Base-by-base conservation (phyloP, 2,797 vertebrate species). In the Austrolebias charrua region DNA sequence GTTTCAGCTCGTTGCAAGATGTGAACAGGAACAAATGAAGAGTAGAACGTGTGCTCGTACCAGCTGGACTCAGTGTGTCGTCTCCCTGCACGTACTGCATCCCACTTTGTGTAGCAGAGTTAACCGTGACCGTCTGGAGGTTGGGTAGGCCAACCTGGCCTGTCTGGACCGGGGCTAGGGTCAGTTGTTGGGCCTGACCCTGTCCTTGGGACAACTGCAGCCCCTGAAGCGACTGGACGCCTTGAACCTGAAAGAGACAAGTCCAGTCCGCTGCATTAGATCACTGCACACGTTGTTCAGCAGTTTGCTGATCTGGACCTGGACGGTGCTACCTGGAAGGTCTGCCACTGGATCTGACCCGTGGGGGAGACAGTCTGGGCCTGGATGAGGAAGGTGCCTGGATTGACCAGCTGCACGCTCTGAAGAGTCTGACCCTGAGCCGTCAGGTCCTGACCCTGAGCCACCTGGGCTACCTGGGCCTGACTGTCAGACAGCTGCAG, bases 281-380 rank as follows among this genome's bases (percentile, higher is more conserved):
- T 47, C 4, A 29, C 13, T 8, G 16, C 31, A 11, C 38, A 60
- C 15, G 15, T 10, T 52, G 0, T 6, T 20, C 20, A 4, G 2
- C 19, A 5, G 11, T 35, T 1, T 3, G 24, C 24, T 24, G 24
- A 3, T n/a, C 13, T 14, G 5, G 49, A 62, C 42, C 16, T n/a
- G 4, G 3, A 4, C n/a, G 13, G 2, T 5, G 2, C 64, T 58
- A 90, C 90, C 94, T 99, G 98, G 92, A 99, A 99, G 45, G 98
- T 99, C 83, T 99, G 98, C 98, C 98, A 99, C 79, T 98, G 97
- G 91, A 99, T 98, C 92, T 99, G 97, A 72, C 98, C 98, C 3
- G 97, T 98, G 65, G 97, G 95, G 6, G 94, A 95, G 91, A 99
- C 95, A 16, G 97, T 99, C 85, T 98, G 98, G 73, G 98, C 97